These are phyloP conservation scores for Parauchenoglanis ngamensis DNA, from an alignment of 2,797 vertebrate genomes.

Conservation along the genomic window DNA sequence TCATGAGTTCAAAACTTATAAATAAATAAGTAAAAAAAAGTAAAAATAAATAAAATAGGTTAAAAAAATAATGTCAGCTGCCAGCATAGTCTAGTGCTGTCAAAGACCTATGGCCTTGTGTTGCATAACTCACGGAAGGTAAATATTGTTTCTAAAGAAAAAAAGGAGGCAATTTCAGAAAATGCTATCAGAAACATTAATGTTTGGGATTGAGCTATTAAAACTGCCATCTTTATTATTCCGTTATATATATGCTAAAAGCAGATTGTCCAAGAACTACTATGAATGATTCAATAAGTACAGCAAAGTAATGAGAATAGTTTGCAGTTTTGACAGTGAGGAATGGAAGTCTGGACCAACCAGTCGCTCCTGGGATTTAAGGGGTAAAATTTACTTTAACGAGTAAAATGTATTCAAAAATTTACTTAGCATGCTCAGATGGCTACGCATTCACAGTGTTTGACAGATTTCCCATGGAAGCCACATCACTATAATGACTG, in stretches of 20 bases:
- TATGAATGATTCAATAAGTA: conserved; percentile 6
- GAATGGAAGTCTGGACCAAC: not conserved
- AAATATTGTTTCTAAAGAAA: not conserved
- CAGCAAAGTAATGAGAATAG: not conserved
- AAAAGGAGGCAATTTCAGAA: not conserved
- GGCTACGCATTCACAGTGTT: not conserved
- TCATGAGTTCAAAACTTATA: not conserved
- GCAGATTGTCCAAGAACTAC: not conserved
- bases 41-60: not conserved
- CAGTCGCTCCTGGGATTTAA: not conserved
- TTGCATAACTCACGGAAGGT: not conserved
- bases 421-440: not conserved
- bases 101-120: not conserved
- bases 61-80: not conserved
- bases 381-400: not conserved
- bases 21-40: not conserved
- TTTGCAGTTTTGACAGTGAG: not conserved
- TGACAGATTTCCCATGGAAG: not conserved
- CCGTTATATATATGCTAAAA: not conserved
- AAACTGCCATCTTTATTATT: not conserved
- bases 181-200: not conserved
- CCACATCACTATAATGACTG: not conserved
- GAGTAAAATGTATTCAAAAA: not conserved
- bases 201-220: not conserved
- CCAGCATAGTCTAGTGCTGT: not conserved